Percentiles rank a stretch among this genome's conserved stretches.
phyloP scores from a whole-genome alignment of 2,113 vertebrate species.

The Tyrannus savana region DNA sequence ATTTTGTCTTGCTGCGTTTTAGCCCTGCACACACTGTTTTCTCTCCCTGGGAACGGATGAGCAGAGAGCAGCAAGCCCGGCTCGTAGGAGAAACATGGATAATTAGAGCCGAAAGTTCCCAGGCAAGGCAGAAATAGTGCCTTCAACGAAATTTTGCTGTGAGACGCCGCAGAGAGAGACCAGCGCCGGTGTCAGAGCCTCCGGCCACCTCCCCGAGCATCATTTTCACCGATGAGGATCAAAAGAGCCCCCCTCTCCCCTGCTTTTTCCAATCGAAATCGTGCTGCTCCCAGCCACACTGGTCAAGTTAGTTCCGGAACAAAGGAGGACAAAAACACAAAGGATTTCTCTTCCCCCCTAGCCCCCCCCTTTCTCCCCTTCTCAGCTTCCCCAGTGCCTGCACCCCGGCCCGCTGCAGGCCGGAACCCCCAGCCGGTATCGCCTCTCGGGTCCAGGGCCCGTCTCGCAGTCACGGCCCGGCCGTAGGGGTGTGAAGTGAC shows the following conservation, averaged over 20 bases:
- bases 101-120: constrained; percentile 40
- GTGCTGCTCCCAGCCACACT: neutral
- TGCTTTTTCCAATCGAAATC: neutral
- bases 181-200: neutral
- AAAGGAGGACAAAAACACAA: constrained; percentile 47
- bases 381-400: neutral
- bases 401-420: neutral
- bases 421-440: neutral
- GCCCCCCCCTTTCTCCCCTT: neutral
- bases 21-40: neutral
- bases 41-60: neutral
- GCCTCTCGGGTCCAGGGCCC: neutral
- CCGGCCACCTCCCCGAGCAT: neutral
- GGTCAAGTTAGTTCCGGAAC: constrained; percentile 48
- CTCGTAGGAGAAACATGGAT: neutral
- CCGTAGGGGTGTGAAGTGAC: neutral
- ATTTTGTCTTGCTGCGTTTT: constrained; percentile 38
- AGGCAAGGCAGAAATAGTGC: neutral
- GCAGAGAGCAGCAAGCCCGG: neutral
- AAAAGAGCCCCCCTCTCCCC: neutral
- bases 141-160: constrained; percentile 41
- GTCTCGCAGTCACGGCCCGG: neutral
- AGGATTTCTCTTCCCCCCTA: neutral
- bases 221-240: neutral
- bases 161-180: neutral